Percentiles rank a stretch among this genome's conserved stretches.
phyloP scores from a whole-genome alignment of 2,113 vertebrate species.

The Morone chrysops region DNA sequence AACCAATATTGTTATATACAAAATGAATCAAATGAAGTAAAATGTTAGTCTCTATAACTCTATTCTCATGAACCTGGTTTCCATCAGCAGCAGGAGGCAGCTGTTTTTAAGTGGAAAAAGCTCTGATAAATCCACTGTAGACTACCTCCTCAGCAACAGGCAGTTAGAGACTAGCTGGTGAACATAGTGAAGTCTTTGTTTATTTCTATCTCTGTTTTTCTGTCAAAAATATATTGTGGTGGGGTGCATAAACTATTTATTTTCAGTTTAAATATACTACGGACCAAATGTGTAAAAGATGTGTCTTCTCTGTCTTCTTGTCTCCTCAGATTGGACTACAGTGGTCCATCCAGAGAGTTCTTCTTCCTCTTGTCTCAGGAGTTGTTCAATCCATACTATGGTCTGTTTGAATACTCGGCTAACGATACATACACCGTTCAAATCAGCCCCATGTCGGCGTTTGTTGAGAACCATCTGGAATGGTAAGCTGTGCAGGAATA shows the following conservation, averaged over 20 bases:
- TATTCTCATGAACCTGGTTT: too few relatives aligned
- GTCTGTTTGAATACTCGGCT: conserved; percentile 98
- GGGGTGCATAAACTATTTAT: background rate
- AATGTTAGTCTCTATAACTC: too few relatives aligned
- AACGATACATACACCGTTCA: conserved; percentile 99
- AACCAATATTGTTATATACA: too few relatives aligned
- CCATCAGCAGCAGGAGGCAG: too few relatives aligned
- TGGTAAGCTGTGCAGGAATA: conserved; percentile 83
- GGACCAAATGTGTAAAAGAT: background rate
- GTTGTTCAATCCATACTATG: conserved; percentile 98
- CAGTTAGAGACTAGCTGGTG: too few relatives aligned
- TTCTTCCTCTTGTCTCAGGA: conserved; percentile 99
- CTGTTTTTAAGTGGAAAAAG: too few relatives aligned
- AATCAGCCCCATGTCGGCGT: conserved; percentile 99
- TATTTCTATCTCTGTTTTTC: too few relatives aligned
- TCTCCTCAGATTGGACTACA: conserved; percentile 92
- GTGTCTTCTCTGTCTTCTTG: background rate
- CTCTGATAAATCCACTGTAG: too few relatives aligned
- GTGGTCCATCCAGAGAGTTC: conserved; percentile 97
- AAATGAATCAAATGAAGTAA: too few relatives aligned
- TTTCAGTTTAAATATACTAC: background rate
- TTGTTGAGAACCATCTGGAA: conserved; percentile 98
- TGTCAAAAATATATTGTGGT: too few relatives aligned
- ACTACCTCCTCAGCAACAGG: too few relatives aligned
- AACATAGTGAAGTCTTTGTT: too few relatives aligned